phyloP scores from a whole-genome alignment of 2,113 vertebrate species.

The Electrona antarctica region DNA sequence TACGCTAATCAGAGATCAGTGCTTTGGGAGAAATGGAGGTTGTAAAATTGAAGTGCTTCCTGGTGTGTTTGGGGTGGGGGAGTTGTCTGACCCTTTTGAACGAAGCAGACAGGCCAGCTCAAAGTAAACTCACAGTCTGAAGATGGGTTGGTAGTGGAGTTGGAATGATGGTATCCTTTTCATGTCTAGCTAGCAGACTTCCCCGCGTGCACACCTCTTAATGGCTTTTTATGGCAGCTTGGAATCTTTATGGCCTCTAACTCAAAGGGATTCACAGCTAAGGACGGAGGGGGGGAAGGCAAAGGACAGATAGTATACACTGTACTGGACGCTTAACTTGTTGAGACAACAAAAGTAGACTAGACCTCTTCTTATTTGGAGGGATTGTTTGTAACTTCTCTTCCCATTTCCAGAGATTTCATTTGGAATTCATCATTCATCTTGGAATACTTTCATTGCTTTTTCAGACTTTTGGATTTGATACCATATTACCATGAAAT shows the following conservation, averaged over 20 bases:
- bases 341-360: slow-evolving; percentile 21
- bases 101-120: slow-evolving; percentile 46
- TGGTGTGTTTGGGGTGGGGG: slow-evolving; percentile 50
- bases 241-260: slow-evolving; percentile 80
- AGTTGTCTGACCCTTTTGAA: slow-evolving; percentile 57
- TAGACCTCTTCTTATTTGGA: slow-evolving; percentile 13
- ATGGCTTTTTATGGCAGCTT: slow-evolving; percentile 77
- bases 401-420: slow-evolving; percentile 24
- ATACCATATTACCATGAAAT: background rate
- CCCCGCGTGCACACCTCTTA: slow-evolving; percentile 67
- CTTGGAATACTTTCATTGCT: slow-evolving; percentile 1
- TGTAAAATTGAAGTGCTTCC: slow-evolving; percentile 74
- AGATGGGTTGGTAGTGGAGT: slow-evolving; percentile 48
- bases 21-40: slow-evolving; percentile 13
- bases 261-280: slow-evolving; percentile 67
- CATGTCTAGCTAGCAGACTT: slow-evolving; percentile 67
- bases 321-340: slow-evolving; percentile 39
- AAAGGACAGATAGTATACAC: slow-evolving; percentile 22
- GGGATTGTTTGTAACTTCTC: slow-evolving; percentile 22
- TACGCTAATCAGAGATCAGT: too few relatives aligned
- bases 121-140: slow-evolving; percentile 59
- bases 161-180: slow-evolving; percentile 77
- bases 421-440: slow-evolving; percentile 7
- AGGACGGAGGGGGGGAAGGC: slow-evolving; percentile 42
- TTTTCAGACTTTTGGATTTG: background rate